Base-by-base conservation (phyloP, 2,797 vertebrate species). In the Cephalopachus bancanus region DNA sequence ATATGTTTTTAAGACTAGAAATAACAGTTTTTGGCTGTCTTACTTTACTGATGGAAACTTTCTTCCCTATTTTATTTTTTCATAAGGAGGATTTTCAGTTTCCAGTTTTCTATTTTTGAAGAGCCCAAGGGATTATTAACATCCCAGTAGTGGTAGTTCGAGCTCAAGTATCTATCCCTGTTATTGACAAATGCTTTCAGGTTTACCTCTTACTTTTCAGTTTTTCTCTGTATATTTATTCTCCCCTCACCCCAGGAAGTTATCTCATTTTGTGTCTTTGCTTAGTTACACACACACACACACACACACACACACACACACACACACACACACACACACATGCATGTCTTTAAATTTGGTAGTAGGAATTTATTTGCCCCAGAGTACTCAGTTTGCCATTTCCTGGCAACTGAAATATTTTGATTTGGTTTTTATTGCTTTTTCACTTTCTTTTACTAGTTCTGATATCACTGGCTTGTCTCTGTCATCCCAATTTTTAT, bases 1-100 rank as follows among this genome's bases (percentile, higher is more conserved):
- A 49, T 59, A 64, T 8, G 51, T 57, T 97, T 69, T 44, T 72
- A 95, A 11, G 44, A 85, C 10, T 79, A 65, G n/a, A 81, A 85
- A 65, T 59, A 30, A 86, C n/a, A 10, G 83, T 79, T 5, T 20
- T 72, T 67, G 6, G 16, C 44, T 88, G 17, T 4, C 51, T 83
- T 78, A n/a, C 17, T 86, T 78, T 51, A 30, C 53, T 37, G 49
- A 4, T 62, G 44, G 12, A 33, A 1, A 10, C 16, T 53, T 28
- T 33, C 64, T 89, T 87, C 17, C 10, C 16, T 87, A 33, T 49
- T 11, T 33, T 83, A 72, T 12, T 79, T 16, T n/a, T 44, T 33
- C 11, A 69, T 8, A 55, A 30, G 22, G 78, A 17, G 26, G 69
- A 4, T 10, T 26, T 12, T 75, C 8, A 24, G 8, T 37, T 49